These are phyloP conservation scores for Drosophila nannoptera DNA, from an alignment of 1,140 invertebrate species.

Conservation along the genomic window DNA sequence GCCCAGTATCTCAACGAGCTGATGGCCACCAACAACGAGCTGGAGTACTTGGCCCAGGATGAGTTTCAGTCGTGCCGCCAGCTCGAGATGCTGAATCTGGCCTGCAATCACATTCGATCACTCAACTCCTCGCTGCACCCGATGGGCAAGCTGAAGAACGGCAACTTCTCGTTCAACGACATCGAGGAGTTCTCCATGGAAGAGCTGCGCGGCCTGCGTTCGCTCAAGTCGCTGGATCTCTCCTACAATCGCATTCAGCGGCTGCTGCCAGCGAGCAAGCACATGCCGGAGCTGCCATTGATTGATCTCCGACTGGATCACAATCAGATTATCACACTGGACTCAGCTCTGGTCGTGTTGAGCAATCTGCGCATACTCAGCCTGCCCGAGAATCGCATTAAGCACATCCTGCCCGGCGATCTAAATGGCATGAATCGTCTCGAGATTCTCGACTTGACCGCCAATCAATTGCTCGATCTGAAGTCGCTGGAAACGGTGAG, in stretches of 20 bases:
- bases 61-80: constrained; percentile 85
- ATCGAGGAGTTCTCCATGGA: constrained; percentile 87
- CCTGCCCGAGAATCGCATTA: constrained; percentile 86
- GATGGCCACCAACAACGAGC: constrained; percentile 85
- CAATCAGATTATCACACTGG: constrained; percentile 85
- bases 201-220: constrained; percentile 85
- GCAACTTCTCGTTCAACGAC: constrained; percentile 88
- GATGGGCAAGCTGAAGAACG: constrained; percentile 83
- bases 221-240: constrained; percentile 84
- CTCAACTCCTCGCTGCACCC: constrained; percentile 87
- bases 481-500: constrained; percentile 89
- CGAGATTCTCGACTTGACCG: constrained; percentile 86
- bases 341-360: constrained; percentile 86
- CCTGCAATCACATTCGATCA: constrained; percentile 85
- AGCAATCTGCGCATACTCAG: constrained; percentile 85
- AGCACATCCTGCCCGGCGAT: constrained; percentile 85
- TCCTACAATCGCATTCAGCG: constrained; percentile 86
- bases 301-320: constrained; percentile 86
- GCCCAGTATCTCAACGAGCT: constrained; percentile 83
- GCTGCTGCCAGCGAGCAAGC: constrained; percentile 85
- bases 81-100: constrained; percentile 84
- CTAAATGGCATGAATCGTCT: constrained; percentile 86
- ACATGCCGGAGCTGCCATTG: constrained; percentile 86
- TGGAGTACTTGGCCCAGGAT: constrained; percentile 85
- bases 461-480: constrained; percentile 86